Evolutionary conservation across 2,888 invertebrate genomes (phyloP).

Genomic region (Philereme transversata): DNA sequence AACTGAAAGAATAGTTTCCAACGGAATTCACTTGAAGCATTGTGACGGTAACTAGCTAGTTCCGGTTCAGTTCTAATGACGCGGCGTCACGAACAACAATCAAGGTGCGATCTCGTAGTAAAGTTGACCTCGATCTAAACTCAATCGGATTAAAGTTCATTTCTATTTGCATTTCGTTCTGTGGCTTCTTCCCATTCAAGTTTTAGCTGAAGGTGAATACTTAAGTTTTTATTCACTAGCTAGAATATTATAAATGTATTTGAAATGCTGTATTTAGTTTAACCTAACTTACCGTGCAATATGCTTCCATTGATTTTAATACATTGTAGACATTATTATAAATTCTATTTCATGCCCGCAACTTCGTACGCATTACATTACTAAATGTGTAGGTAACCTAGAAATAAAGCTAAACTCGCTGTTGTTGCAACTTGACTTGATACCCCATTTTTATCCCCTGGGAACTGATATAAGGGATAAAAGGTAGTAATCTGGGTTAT

Average conservation of each 20-base stretch:
- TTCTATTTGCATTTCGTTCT: constrained; percentile 29
- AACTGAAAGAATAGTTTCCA: constrained; percentile 57
- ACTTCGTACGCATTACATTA: too few species aligned
- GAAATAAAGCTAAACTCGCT: too few species aligned
- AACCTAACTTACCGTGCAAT: too few species aligned
- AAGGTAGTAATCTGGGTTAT: too few species aligned
- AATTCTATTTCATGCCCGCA: too few species aligned
- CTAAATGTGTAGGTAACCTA: too few species aligned
- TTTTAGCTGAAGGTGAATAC: constrained; percentile 5
- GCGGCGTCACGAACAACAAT: constrained; percentile 58
- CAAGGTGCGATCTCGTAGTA: constrained; percentile 37
- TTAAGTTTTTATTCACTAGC: neutral
- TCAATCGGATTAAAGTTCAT: constrained; percentile 28
- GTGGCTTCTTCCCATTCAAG: constrained; percentile 6
- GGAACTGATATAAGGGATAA: too few species aligned
- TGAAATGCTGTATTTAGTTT: neutral
- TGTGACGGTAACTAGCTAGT: constrained; percentile 63
- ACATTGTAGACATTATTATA: too few species aligned
- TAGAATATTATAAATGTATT: neutral
- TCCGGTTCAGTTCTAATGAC: constrained; percentile 73
- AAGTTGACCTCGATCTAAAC: constrained; percentile 25
- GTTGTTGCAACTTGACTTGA: too few species aligned
- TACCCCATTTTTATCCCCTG: too few species aligned
- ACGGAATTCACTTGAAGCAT: constrained; percentile 61
- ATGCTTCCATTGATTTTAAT: too few species aligned